Base-by-base conservation (phyloP, 1,140 invertebrate genomes). In the Eumeta japonica region DNA sequence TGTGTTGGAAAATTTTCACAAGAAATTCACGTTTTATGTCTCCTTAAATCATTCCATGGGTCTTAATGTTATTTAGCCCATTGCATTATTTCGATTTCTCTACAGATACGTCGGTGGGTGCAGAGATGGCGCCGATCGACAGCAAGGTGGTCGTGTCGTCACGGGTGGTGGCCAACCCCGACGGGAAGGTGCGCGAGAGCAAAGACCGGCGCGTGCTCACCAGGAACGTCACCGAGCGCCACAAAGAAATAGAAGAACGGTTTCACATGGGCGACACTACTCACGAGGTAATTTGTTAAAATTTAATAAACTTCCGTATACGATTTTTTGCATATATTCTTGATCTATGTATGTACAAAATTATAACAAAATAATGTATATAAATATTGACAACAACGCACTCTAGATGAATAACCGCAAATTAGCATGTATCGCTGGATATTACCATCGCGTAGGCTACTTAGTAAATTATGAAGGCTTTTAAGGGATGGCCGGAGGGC, bases 191-290 rank as follows among this genome's bases (percentile, higher is more conserved):
- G 15, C 83, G 88, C 29, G 89, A 92, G 64, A 83, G 87, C 29
- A 85, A 84, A 46, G 88, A 92, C 54, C 85, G 83, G 30, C 81
- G 84, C 10, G 81, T 90, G 9, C 83, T 89, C 42, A 90, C 87
- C 11, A 80, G 89, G 16, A 88, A 93, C 63, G 84, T 92, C 50
- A 87, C 83, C 28, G 88, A 93, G 52, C 85, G 90, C 50, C 80
- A 83, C 10, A 73, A 84, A 18, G 89, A 92, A 63, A 89, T 86
- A 0, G 89, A 92, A 66, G 87, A 92, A 76, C 80, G 87, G 14
- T 83, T 84, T 52, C 87, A 91, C 57, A 68, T 85, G 29, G 89
- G 89, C 10, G 86, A 92, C 54, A 87, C 90, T 47, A 85, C 86
- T 11, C 89, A 92, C 59, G 84, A 91, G 77, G 90, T 91, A 58